Conservation (phyloP, 2,888 invertebrate genomes). For the Protonemura montana region DNA sequence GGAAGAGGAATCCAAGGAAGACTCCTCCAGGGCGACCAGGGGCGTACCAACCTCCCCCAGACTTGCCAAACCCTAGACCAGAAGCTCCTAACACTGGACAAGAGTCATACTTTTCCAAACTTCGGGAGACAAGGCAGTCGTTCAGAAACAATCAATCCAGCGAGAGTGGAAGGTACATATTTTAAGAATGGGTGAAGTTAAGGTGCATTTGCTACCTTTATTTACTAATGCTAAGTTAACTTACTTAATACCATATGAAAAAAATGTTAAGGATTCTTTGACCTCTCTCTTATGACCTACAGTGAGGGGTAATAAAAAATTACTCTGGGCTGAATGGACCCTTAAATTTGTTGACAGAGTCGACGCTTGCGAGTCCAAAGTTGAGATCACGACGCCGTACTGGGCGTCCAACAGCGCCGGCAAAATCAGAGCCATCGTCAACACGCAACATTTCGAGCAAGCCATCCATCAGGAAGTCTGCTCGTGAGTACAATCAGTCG, state of each 20-base stretch:
- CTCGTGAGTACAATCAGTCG: constrained; percentile 71
- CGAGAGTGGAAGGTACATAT: constrained; percentile 63
- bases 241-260: too few species aligned
- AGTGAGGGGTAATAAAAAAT: too few species aligned
- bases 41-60: constrained; percentile 42
- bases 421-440: constrained; percentile 89
- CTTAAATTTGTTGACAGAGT: constrained; percentile 62
- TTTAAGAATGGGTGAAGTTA: too few species aligned
- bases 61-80: background rate
- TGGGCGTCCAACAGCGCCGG: constrained; percentile 94
- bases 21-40: constrained; percentile 56
- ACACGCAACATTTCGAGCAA: constrained; percentile 94
- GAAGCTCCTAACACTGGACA: constrained; percentile 49
- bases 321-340: too few species aligned
- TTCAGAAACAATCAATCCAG: constrained; percentile 56
- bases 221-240: too few species aligned
- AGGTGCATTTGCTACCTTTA: too few species aligned
- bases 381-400: constrained; percentile 92
- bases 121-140: constrained; percentile 65
- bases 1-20: constrained; percentile 52
- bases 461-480: constrained; percentile 95
- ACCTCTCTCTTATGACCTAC: too few species aligned
- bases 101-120: constrained; percentile 65
- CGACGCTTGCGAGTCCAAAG: constrained; percentile 90
- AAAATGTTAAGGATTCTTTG: too few species aligned